These are phyloP conservation scores for Ceyx margarethae DNA, from an alignment of 2,113 vertebrate genomes.

Conservation along the genomic window DNA sequence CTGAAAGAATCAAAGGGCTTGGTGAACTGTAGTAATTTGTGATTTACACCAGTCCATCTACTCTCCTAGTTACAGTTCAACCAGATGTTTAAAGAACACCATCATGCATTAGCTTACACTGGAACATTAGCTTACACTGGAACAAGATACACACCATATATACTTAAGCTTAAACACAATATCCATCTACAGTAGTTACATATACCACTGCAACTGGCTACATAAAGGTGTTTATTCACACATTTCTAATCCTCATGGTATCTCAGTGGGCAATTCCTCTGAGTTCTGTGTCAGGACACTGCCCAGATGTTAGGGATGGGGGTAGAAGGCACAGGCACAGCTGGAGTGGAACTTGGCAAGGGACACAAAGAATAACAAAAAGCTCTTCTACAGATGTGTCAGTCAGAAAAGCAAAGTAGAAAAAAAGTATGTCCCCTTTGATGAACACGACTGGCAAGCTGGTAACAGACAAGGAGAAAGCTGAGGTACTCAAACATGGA, in stretches of 20 bases:
- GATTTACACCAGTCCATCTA: background rate
- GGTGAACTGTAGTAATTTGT: background rate
- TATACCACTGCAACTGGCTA: background rate
- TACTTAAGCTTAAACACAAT: background rate
- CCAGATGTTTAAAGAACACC: background rate
- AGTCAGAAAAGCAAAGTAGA: background rate
- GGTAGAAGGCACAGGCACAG: background rate
- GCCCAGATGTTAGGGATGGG: background rate
- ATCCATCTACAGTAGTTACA: background rate
- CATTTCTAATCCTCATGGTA: background rate
- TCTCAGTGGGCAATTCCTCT: background rate
- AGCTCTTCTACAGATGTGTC: background rate
- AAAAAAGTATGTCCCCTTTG: rapidly evolving
- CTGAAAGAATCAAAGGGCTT: background rate
- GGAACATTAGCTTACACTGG: background rate
- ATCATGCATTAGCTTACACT: background rate
- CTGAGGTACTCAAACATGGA: background rate
- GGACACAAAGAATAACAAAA: background rate
- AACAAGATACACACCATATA: background rate
- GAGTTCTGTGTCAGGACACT: background rate
- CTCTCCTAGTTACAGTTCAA: background rate
- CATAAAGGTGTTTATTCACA: background rate
- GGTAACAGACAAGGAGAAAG: background rate
- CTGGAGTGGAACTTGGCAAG: background rate
- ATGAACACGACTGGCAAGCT: background rate